A percentile compares a stretch with the other conserved stretches of the same genome.
These are phyloP conservation scores for Mylabris phalerata DNA, from an alignment of 1,140 invertebrate genomes.

Conservation along the genomic window DNA sequence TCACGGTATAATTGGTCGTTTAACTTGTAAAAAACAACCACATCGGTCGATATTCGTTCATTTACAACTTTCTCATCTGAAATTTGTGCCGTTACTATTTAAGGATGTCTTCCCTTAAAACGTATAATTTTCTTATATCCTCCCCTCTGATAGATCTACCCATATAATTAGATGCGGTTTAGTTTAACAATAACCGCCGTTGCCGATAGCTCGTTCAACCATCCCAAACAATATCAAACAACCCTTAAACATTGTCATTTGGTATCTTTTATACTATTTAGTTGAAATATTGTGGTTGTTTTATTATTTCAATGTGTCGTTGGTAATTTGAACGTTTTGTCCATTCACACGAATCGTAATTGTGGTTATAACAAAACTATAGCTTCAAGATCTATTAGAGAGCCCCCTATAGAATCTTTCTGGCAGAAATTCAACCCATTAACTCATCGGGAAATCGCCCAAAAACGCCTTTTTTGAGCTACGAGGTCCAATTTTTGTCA, in stretches of 20 bases:
- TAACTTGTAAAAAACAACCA: too few species aligned
- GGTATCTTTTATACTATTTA: too few species aligned
- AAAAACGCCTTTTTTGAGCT: too few species aligned
- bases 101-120: not conserved
- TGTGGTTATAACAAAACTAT: not conserved
- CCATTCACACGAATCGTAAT: slow-evolving; percentile 18
- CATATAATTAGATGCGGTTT: slow-evolving; percentile 15
- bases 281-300: slow-evolving; percentile 13
- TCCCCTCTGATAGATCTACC: slow-evolving; percentile 4
- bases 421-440: too few species aligned
- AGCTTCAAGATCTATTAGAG: too few species aligned
- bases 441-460: too few species aligned
- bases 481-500: too few species aligned
- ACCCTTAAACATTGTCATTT: slow-evolving; percentile 17
- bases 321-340: not conserved
- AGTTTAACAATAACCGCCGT: slow-evolving; percentile 10
- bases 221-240: slow-evolving; percentile 10
- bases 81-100: too few species aligned
- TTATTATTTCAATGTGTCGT: slow-evolving; percentile 14
- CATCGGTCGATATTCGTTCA: too few species aligned
- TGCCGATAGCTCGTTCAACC: slow-evolving; percentile 6
- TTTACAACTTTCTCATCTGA: too few species aligned
- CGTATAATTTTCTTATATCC: slow-evolving; percentile 13
- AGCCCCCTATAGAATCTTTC: too few species aligned
- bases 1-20: slow-evolving; percentile 26